Evolutionary conservation across 2,888 invertebrate species (phyloP).

Genomic region (Bombylius discolor): DNA sequence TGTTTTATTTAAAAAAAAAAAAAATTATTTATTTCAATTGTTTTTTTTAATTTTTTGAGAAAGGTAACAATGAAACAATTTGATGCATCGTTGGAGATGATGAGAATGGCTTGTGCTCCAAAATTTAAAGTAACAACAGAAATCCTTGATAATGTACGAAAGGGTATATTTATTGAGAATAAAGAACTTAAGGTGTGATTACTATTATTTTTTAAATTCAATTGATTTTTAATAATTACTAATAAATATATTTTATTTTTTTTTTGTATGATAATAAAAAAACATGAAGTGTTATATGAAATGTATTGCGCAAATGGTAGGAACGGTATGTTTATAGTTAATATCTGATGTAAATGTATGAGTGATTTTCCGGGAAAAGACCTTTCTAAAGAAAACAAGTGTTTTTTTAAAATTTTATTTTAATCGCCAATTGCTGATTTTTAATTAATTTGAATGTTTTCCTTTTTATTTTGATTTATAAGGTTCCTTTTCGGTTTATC

Average conservation of each 20-base stretch:
- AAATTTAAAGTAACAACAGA: conserved; percentile 27
- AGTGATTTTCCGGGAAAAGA: no score
- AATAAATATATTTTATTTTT: not conserved
- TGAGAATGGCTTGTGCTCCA: conserved; percentile 28
- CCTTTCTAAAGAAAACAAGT: no score
- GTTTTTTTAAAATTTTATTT: no score
- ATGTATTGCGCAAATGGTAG: conserved; percentile 29
- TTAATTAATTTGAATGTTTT: no score
- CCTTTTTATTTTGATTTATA: no score
- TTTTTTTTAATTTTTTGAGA: not conserved
- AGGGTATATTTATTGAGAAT: conserved; percentile 25
- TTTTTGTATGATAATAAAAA: not conserved
- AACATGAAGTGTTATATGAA: conserved; percentile 25
- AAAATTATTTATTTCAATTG: not conserved
- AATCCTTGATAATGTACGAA: conserved; percentile 22
- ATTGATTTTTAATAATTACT: not conserved
- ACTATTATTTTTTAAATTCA: not conserved
- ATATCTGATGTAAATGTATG: no score
- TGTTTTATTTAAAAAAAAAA: no score
- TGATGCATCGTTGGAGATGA: conserved; percentile 28
- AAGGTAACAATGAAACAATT: conserved; percentile 30
- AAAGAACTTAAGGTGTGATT: conserved; percentile 17
- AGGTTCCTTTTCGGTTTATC: no score
- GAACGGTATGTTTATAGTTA: conserved; percentile 22
- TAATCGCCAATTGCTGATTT: no score